These are phyloP conservation scores for Ibidorhyncha struthersii DNA, from an alignment of 2,113 vertebrate genomes.

Conservation along the genomic window DNA sequence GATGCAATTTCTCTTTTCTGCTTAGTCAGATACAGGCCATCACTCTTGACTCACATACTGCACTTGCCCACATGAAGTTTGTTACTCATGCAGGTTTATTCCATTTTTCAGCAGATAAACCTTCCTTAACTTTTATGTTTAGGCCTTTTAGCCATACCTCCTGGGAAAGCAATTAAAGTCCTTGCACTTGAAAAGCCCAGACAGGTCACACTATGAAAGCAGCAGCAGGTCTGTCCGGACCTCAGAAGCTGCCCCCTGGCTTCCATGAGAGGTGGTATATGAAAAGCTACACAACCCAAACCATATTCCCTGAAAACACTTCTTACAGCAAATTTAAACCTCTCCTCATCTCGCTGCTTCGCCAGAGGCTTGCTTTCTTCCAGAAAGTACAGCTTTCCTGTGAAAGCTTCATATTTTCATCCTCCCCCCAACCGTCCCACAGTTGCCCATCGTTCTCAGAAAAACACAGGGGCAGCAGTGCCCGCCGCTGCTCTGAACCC, in stretches of 20 bases:
- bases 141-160: not conserved
- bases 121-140: not conserved
- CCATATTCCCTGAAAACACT: not conserved
- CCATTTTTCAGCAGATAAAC: not conserved
- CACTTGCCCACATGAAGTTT: not conserved
- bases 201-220: not conserved
- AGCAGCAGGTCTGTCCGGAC: not conserved
- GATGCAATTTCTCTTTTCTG: conserved; percentile 14
- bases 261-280: not conserved
- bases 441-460: not conserved
- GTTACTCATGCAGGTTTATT: conserved; percentile 44
- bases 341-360: not conserved
- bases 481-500: not conserved
- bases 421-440: not conserved
- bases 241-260: not conserved
- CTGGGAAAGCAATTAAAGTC: not conserved
- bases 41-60: not conserved
- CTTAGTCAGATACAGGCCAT: not conserved
- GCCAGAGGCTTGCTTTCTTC: not conserved
- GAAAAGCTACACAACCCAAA: not conserved
- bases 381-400: not conserved
- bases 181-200: not conserved
- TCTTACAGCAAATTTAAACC: not conserved
- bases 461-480: not conserved
- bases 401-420: not conserved